Base-by-base conservation (phyloP, 2,797 vertebrate genomes). In the Corythornis leucogaster region DNA sequence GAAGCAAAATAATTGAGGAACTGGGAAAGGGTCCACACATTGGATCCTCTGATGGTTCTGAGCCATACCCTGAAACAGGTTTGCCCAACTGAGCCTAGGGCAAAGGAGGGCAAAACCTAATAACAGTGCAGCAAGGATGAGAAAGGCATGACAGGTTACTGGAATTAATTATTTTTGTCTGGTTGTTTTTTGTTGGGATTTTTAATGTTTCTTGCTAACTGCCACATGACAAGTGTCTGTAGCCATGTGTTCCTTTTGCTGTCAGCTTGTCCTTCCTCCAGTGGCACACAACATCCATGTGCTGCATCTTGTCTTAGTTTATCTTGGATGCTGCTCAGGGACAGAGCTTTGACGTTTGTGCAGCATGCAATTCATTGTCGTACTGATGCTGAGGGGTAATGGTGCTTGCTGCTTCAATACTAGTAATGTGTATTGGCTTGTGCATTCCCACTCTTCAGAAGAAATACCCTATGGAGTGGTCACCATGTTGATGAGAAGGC, bases 181-280 rank as follows among this genome's bases (percentile, higher is more conserved):
- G 86, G 9, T 20, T 20, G 45, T 57, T 24, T 15, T 24, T 33
- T 35, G 22, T 94, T 95, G 20, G 5, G 21, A 89, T 89, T 95
- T 94, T 95, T 73, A 91, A 28, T 96, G 92, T 94, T 92, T 83
- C 90, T 94, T 95, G 90, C 95, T 94, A 94, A 95, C 89, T 95
- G 89, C 94, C 90, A 94, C 85, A 94, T 94, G 90, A 94, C 70
- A 74, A 86, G 30, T 95, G 93, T 96, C 90, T 94, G 95, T 94
- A 94, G 92, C 94, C 81, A 59, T 95, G 90, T 93, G 93, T 96
- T 70, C 90, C 92, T 93, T 92, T 92, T 94, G 80, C 95, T 96
- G 96, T 96, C 93, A 89, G 88, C 92, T 94, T 96, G 95, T 96
- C 87, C 80, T 95, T 77, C 89, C 87, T 93, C 79, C 7, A 4